phyloP scores from a whole-genome alignment of 2,797 vertebrate genomes.

The Cheirogaleus major region DNA sequence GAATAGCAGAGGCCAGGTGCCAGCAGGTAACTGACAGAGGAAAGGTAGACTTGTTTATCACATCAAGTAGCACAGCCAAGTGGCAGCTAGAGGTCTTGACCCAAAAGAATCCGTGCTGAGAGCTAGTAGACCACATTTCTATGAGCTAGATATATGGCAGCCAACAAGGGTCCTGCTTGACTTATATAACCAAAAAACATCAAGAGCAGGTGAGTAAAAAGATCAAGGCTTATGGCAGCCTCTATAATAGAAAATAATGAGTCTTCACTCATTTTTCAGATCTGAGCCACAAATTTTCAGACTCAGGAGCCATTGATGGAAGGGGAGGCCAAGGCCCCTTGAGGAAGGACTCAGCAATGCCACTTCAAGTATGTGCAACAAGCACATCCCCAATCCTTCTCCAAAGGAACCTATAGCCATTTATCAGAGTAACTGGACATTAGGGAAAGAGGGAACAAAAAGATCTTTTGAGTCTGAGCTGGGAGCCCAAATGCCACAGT shows the following conservation, averaged over 20 bases:
- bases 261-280: neutral
- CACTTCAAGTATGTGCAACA: neutral
- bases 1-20: neutral
- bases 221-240: neutral
- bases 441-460: neutral
- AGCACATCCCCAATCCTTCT: neutral
- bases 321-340: neutral
- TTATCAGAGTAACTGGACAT: neutral
- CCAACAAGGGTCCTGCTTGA: neutral
- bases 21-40: neutral
- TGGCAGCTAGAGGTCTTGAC: neutral
- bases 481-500: neutral
- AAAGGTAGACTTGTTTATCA: neutral
- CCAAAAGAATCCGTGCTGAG: neutral
- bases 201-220: neutral
- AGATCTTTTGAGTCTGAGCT: neutral
- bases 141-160: neutral
- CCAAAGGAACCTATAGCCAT: neutral
- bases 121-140: neutral
- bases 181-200: neutral
- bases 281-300: neutral
- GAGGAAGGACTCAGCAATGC: neutral
- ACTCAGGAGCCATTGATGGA: neutral
- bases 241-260: neutral
- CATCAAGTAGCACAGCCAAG: neutral